Evolutionary conservation across 2,113 vertebrate genomes (phyloP), one percentile per base, ranked within the genome.

Genomic region (Anguilla japonica): DNA sequence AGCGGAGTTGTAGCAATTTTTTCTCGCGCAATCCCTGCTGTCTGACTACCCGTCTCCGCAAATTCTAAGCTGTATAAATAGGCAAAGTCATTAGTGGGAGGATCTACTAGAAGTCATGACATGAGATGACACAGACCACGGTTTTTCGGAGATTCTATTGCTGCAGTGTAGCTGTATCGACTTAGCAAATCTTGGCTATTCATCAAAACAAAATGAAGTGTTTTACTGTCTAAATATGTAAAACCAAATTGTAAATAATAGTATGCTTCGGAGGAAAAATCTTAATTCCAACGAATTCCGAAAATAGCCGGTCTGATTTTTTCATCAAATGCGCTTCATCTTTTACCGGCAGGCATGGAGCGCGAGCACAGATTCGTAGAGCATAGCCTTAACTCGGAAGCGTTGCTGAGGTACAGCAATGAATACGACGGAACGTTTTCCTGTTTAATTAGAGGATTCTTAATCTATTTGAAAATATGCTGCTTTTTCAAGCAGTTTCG

Each of bases 241-340:
- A 46, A 81, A n/a, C 79, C 79, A 81, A 26, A 41, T 39, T 2
- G 5, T 15, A 75, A 75, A 18, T 80, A 80, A 2, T 16, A 50
- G 41, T 0, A 11, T 53, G 43, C 9, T 13, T 15, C 43, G 9
- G 0, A n/a, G 46, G 9, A 26, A 15, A 75, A 41, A 14, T 90
- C 50, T 75, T 56, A 53, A 81, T 71, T 67, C 86, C 40, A 34
- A 60, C 83, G 50, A 67, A 84, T 67, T 40, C 13, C 29, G 50
- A 84, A 29, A 81, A 14, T 88, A 85, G 86, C 87, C 83, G 87
- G 87, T 86, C 78, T 90, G 83, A 41, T 85, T 88, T 87, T 75
- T 87, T 90, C 89, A 89, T 92, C 89, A 92, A 90, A 85, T 88
- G 91, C 89, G 88, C 91, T 90, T 93, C 89, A 88, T 88, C 8